Evolutionary conservation across 2,797 vertebrate genomes (phyloP), one percentile per base, ranked within the genome.

Genomic region (Arnoldichthys spilopterus): DNA sequence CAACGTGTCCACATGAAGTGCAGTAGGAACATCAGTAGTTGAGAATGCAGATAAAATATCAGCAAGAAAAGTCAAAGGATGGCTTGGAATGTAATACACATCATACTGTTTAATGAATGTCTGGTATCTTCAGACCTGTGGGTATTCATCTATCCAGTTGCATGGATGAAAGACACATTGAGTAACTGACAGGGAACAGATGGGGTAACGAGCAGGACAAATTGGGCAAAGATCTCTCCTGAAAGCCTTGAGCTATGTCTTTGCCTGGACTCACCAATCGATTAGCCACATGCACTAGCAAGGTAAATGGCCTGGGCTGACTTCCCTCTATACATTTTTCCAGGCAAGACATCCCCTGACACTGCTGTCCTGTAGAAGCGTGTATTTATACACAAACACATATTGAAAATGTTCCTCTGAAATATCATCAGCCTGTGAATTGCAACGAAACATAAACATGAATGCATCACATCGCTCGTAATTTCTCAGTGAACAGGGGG

Each of bases 231-330:
- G 58, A 74, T 61, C 71, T 77, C 59, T 26, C 15, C 64, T 47
- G 61, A 75, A 62, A 72, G 72, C 47, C 24, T 68, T 76, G 79
- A 80, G 58, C 45, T 64, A 76, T 72, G 59, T 26, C 4, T 51
- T 76, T 70, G 68, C 47, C 43, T 76, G 63, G 20, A 43, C 28
- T 45, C 43, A n/a, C 45, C 40, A 37, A 78, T 34, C 75, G 76
- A 84, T 78, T 71, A 63, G 64, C 9, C 13, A 64, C 32, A 43
- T 54, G 61, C 1, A 18, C 22, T 47, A 22, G 45, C 45, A 58
- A 66, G 56, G 58, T 30, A 74, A 47, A 53, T 53, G 47, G 47
- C 11, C 69, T n/a, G 18, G 37, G 73, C 30, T 71, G 37, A 64
- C 11, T 16, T 71, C 32, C 11, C n/a, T 15, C 63, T 28, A 61